Percentiles rank a stretch among this genome's conserved stretches.
Evolutionary conservation across 1,140 invertebrate genomes (phyloP).

Genomic region (Macrostomum lignano): DNA sequence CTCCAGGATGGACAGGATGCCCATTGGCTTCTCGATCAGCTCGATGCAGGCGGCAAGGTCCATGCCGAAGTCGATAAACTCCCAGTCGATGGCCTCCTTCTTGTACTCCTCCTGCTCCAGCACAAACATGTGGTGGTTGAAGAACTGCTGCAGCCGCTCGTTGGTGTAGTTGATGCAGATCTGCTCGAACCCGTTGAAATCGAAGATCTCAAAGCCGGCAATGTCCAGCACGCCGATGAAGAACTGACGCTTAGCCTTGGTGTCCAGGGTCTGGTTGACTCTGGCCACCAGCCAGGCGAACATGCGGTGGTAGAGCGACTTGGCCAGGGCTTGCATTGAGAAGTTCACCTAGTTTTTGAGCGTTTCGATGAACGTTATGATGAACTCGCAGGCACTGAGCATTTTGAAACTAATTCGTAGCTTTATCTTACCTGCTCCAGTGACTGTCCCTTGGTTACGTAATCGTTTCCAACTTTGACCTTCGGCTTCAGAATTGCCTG

Average conservation of each 20-base stretch:
- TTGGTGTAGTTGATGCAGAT: constrained; percentile 99
- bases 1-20: constrained; percentile 97
- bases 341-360: constrained; percentile 36
- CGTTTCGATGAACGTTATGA: not conserved
- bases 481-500: constrained; percentile 34
- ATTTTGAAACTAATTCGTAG: constrained; percentile 4
- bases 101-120: constrained; percentile 98
- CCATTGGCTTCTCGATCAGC: constrained; percentile 97
- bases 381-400: not conserved
- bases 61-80: constrained; percentile 98
- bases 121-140: constrained; percentile 99
- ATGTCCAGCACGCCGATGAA: constrained; percentile 99
- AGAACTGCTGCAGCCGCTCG: constrained; percentile 97
- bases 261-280: constrained; percentile 91
- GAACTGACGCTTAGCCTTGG: constrained; percentile 80
- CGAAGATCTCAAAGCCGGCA: constrained; percentile 99
- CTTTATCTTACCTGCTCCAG: constrained; percentile 44
- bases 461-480: constrained; percentile 48
- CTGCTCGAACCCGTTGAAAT: constrained; percentile 98
- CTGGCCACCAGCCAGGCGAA: constrained; percentile 90
- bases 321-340: constrained; percentile 78
- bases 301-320: constrained; percentile 75
- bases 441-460: constrained; percentile 89
- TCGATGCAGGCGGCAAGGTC: constrained; percentile 92
- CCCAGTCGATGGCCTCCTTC: constrained; percentile 86